Evolutionary conservation across 2,888 invertebrate genomes (phyloP), one percentile per base, ranked within the genome.

Genomic region (Pyrrhia umbra): DNA sequence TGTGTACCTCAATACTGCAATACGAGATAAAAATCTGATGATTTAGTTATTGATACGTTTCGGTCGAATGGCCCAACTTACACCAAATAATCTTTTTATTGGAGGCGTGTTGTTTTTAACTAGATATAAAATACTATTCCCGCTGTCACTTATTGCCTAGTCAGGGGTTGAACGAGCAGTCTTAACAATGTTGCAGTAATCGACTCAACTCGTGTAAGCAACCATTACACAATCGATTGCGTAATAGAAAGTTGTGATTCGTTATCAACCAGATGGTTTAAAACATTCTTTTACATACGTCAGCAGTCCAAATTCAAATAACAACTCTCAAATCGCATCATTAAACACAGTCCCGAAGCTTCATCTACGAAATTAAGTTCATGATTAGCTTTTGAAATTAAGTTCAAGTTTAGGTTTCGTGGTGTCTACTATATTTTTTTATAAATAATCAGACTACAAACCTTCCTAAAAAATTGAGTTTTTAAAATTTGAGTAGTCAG

Each of bases 141-240:
- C 57, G 76, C 77, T 60, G 45, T 50, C 56, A 73, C 40, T 77
- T 58, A 56, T 59, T 54, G 55, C 60, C 61, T 59, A 74, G 74
- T 66, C 66, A 68, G 52, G 64, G 57, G 63, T 77, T 72, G 54
- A 75, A 54, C 43, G 67, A 79, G 62, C 66, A 68, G 76, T 75
- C 59, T 80, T 81, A 77, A 81, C 80, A 83, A 82, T 81, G 83
- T 86, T 85, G 84, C 83, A 80, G 76, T 75, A 75, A 80, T 78
- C 68, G 68, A 59, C 73, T 74, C 82, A 82, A 84, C 82, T 85
- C 83, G 84, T 84, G 85, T 82, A 83, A 82, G 82, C 77, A 81
- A 84, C 79, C 66, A 77, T 86, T 89, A 80, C 86, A 86, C 79
- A 87, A 89, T 85, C 79, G 68, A 80, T 88, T 87, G 75, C 83